These are phyloP conservation scores for Phrynocephalus versicolor DNA, from an alignment of 2,113 vertebrate genomes.

Conservation along the genomic window DNA sequence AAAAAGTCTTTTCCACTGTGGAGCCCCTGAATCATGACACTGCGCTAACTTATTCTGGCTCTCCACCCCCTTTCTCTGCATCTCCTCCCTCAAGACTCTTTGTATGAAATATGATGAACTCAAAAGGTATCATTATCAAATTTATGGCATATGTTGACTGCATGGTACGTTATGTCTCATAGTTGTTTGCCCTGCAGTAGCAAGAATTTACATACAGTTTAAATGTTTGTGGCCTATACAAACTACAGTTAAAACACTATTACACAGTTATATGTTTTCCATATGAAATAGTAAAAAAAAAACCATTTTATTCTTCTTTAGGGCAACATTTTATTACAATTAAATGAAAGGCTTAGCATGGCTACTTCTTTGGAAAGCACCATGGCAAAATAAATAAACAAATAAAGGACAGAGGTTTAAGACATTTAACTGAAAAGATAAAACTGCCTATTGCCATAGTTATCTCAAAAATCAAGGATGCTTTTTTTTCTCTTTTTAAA, in stretches of 20 bases:
- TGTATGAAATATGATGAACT: slow-evolving; percentile 68
- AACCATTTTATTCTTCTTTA: slow-evolving; percentile 67
- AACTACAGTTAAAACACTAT: slow-evolving; percentile 76
- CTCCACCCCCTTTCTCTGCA: background rate
- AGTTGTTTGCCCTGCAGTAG: slow-evolving; percentile 71
- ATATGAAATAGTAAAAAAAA: slow-evolving; percentile 69
- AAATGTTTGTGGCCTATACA: slow-evolving; percentile 70
- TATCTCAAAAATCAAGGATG: slow-evolving; percentile 42
- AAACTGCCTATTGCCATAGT: slow-evolving; percentile 37
- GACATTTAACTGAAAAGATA: slow-evolving; percentile 46
- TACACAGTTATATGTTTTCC: slow-evolving; percentile 66
- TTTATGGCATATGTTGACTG: slow-evolving; percentile 66
- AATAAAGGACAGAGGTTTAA: slow-evolving; percentile 50
- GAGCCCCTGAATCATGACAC: slow-evolving; percentile 46
- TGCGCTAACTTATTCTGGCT: background rate
- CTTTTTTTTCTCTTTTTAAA: slow-evolving; percentile 46
- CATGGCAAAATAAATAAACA: slow-evolving; percentile 43
- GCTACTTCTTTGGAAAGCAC: slow-evolving; percentile 72
- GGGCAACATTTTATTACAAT: slow-evolving; percentile 74
- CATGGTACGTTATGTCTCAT: slow-evolving; percentile 57
- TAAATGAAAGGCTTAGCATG: slow-evolving; percentile 72
- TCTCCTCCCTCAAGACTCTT: slow-evolving; percentile 19
- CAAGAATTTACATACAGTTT: slow-evolving; percentile 70
- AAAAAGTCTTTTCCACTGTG: slow-evolving; percentile 51
- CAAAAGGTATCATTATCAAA: slow-evolving; percentile 66